phyloP scores from a whole-genome alignment of 1,140 invertebrate species.

The Bathynomus jamesi region DNA sequence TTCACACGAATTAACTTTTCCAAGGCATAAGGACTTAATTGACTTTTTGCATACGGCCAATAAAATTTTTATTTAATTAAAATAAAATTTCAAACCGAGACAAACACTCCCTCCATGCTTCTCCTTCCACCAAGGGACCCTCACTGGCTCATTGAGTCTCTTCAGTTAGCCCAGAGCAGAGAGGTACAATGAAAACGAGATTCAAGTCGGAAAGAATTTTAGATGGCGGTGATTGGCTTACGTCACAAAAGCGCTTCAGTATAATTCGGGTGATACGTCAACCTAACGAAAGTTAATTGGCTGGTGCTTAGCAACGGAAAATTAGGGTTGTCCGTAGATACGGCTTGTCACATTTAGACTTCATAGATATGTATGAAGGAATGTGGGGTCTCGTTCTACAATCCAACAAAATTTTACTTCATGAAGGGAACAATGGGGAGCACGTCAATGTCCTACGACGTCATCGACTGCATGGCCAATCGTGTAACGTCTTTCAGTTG shows the following conservation, averaged over 20 bases:
- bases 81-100: not conserved
- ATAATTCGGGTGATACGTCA: not conserved
- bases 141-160: not conserved
- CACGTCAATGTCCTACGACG: not conserved
- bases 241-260: too few relatives aligned
- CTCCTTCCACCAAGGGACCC: not conserved
- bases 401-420: not conserved
- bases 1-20: not conserved
- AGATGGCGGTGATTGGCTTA: not conserved
- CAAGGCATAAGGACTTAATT: not conserved
- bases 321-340: not conserved
- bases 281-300: not conserved
- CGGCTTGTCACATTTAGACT: not conserved
- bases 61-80: not conserved
- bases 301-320: not conserved
- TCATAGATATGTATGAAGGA: not conserved
- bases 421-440: not conserved
- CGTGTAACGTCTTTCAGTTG: not conserved
- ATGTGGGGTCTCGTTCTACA: not conserved
- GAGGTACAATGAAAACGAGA: not conserved
- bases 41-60: not conserved
- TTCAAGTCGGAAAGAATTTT: not conserved
- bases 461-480: not conserved
- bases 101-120: not conserved
- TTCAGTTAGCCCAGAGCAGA: not conserved